A percentile compares a stretch with the other conserved stretches of the same genome.
Evolutionary conservation across 1,140 invertebrate species (phyloP).

Genomic region (Hesperophylax magnus): DNA sequence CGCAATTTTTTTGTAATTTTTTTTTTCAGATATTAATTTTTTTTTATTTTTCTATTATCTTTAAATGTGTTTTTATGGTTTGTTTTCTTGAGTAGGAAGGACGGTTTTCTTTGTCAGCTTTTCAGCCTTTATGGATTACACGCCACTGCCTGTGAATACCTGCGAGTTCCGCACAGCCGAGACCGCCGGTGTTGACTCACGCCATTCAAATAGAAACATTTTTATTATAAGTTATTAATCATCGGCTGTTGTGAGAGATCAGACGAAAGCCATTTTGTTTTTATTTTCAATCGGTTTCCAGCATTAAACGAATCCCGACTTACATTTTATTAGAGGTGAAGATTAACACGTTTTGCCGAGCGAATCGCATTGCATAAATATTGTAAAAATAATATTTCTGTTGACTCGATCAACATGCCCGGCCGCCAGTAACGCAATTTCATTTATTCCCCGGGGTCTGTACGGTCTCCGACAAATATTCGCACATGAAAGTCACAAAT

Average conservation of each 20-base stretch:
- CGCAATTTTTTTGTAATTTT: no score
- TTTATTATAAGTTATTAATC: slow-evolving; percentile 21
- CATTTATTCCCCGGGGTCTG: no score
- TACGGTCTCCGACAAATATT: no score
- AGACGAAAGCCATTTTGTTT: slow-evolving; percentile 11
- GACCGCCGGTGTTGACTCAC: slow-evolving; percentile 8
- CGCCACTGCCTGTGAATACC: no score
- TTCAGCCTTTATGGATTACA: no score
- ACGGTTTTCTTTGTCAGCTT: no score
- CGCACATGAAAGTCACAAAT: no score
- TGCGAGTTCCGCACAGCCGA: background rate
- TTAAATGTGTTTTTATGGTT: no score
- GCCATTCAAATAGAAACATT: slow-evolving; percentile 9
- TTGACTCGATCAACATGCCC: background rate
- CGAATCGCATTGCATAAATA: background rate
- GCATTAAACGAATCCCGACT: background rate
- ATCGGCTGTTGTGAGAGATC: background rate
- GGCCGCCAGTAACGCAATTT: no score
- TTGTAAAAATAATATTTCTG: background rate
- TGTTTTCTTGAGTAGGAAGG: no score
- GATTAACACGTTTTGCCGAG: background rate
- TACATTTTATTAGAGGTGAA: slow-evolving; percentile 5
- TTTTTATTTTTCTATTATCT: no score
- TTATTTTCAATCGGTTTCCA: slow-evolving; percentile 2
- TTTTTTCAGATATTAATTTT: no score